Conservation (phyloP, 2,113 vertebrate species). For the Crotalus tigris region DNA sequence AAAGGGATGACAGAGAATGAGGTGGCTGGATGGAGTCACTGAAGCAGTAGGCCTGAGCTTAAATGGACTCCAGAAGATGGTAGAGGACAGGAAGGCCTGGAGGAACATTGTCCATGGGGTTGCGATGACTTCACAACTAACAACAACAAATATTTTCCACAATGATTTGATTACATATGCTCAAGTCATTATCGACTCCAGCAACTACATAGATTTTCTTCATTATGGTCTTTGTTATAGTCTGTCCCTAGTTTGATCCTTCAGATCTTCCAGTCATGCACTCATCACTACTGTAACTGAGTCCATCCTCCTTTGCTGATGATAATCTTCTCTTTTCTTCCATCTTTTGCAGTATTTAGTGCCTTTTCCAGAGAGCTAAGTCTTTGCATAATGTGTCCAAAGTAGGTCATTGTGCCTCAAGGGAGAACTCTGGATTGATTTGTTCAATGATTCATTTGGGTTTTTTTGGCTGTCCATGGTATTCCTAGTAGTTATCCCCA, state of each 20-base stretch:
- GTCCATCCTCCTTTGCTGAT: not conserved
- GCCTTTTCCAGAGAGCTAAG: not conserved
- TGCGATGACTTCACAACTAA: too few species aligned
- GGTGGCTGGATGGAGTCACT: too few species aligned
- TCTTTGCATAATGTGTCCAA: not conserved
- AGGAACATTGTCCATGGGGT: too few species aligned
- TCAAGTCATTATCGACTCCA: not conserved
- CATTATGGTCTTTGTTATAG: not conserved
- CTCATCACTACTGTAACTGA: not conserved
- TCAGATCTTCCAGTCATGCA: not conserved
- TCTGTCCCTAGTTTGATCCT: not conserved
- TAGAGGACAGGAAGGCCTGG: too few species aligned
- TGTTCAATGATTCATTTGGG: not conserved
- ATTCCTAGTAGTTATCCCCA: not conserved
- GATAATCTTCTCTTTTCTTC: not conserved
- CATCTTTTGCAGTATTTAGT: not conserved
- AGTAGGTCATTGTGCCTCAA: not conserved
- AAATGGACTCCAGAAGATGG: too few species aligned
- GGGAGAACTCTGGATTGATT: not conserved
- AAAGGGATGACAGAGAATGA: too few species aligned
- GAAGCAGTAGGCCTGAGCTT: too few species aligned
- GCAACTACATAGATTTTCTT: not conserved
- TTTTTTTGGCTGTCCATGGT: not conserved
- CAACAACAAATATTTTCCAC: not conserved
- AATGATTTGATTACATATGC: not conserved